A percentile compares a stretch with the other conserved stretches of the same genome.
phyloP scores from a whole-genome alignment of 2,888 invertebrate genomes.

The Empis livida region DNA sequence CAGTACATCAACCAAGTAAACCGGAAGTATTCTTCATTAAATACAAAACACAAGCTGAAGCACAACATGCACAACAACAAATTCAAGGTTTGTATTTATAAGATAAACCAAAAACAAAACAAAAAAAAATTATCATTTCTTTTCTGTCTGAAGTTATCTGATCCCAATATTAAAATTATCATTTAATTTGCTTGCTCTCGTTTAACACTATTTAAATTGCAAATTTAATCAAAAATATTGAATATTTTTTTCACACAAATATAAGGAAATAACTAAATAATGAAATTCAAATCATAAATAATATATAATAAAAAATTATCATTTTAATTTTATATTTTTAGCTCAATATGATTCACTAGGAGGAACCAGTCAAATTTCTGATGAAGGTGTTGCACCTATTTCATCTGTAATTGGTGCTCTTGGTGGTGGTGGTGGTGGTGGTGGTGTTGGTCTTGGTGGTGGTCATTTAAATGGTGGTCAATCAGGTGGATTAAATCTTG shows the following conservation, averaged over 20 bases:
- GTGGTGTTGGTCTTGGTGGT: neutral
- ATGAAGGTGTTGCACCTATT: conserved; percentile 32
- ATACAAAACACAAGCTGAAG: conserved; percentile 34
- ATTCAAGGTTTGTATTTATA: conserved; percentile 28
- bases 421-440: conserved; percentile 9
- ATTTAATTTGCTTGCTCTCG: too few species aligned
- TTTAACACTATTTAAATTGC: neutral
- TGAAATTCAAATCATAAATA: neutral
- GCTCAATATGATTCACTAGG: conserved; percentile 34
- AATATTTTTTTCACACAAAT: neutral
- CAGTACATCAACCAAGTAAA: conserved; percentile 27
- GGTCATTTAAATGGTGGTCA: neutral
- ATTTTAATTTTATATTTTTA: conserved; percentile 12
- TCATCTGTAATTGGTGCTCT: conserved; percentile 30
- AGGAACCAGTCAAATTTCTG: conserved; percentile 29
- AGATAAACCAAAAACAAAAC: neutral
- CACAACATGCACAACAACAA: conserved; percentile 30
- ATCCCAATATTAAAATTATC: too few species aligned
- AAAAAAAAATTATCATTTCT: too few species aligned
- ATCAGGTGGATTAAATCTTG: neutral
- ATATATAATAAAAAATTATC: neutral
- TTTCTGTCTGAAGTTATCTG: neutral
- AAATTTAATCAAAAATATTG: too few species aligned
- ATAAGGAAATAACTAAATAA: neutral
- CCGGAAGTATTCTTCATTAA: conserved; percentile 36